These are phyloP conservation scores for Gasterosteus nipponicus DNA, from an alignment of 2,113 vertebrate species.

Conservation along the genomic window DNA sequence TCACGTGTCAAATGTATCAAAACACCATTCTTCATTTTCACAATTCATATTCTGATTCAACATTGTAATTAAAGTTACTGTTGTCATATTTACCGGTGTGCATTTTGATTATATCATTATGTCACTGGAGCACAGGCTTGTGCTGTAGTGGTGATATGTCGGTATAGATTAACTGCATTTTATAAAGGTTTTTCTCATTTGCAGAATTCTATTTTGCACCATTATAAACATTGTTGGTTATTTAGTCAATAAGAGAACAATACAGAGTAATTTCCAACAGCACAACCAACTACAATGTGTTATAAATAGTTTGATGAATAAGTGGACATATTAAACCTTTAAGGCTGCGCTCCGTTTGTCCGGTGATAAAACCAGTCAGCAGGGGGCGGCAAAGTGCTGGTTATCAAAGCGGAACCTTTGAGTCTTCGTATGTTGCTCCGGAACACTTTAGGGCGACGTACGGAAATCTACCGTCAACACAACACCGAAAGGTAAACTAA, in stretches of 20 bases:
- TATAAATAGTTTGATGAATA: background rate
- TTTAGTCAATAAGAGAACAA: background rate
- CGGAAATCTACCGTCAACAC: conserved; percentile 9
- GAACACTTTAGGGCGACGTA: conserved; percentile 43
- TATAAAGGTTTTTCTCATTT: background rate
- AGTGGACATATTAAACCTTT: background rate
- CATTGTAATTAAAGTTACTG: background rate
- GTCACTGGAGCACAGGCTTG: background rate
- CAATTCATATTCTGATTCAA: background rate
- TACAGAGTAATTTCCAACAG: background rate
- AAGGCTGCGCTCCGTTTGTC: background rate
- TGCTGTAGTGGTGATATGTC: background rate
- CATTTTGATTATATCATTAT: background rate
- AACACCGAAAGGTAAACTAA: conserved; percentile 49
- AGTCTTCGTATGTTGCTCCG: background rate
- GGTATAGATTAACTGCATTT: background rate
- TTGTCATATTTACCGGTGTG: background rate
- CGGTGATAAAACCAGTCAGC: background rate
- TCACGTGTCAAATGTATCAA: background rate
- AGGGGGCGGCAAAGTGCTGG: conserved; percentile 18
- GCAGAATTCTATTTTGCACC: background rate
- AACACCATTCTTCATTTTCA: background rate
- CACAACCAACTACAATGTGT: background rate
- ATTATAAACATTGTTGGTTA: background rate
- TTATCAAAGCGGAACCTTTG: conserved; percentile 42